These are phyloP conservation scores for Myodes glareolus DNA, from an alignment of 2,113 vertebrate species.

Conservation along the genomic window DNA sequence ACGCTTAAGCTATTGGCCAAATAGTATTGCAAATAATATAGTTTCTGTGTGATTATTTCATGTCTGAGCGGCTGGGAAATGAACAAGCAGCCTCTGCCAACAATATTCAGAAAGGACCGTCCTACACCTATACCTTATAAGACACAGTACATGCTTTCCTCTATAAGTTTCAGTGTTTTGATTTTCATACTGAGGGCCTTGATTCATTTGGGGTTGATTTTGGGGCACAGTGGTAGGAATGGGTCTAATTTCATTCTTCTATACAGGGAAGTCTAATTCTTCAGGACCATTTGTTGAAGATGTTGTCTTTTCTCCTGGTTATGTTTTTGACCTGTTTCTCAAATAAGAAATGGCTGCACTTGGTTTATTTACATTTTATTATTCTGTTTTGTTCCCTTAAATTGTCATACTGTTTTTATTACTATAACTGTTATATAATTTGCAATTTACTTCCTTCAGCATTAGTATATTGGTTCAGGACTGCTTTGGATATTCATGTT, in stretches of 20 bases:
- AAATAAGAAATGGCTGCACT: not conserved
- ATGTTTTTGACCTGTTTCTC: not conserved
- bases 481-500: not conserved
- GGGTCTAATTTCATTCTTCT: not conserved
- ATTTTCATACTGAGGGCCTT: not conserved
- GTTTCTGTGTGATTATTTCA: no score
- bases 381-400: not conserved
- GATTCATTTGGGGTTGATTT: not conserved
- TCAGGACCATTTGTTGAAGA: not conserved
- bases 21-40: no score
- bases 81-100: no score
- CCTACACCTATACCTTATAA: not conserved
- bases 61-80: no score
- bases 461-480: not conserved
- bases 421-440: not conserved
- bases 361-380: not conserved
- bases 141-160: not conserved
- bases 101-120: not conserved
- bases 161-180: not conserved
- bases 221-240: not conserved
- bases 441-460: not conserved
- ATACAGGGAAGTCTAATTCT: not conserved
- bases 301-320: not conserved
- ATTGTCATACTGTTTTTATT: not conserved
- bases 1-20: no score